These are phyloP conservation scores for Ophonus ardosiacus DNA, from an alignment of 2,888 invertebrate species.

Conservation along the genomic window DNA sequence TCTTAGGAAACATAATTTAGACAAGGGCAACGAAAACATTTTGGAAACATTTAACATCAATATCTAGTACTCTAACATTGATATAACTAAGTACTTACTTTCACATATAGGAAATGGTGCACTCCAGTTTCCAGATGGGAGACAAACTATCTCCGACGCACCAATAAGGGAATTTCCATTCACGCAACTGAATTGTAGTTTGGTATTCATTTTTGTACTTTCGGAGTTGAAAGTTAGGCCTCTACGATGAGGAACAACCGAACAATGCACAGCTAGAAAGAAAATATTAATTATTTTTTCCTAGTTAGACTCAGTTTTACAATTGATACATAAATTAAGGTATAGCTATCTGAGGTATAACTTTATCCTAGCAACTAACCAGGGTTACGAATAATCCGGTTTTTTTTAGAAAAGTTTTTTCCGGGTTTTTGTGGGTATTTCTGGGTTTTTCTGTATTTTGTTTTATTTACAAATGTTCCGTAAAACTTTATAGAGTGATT, in stretches of 20 bases:
- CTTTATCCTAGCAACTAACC: too few species aligned
- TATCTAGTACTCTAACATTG: slow-evolving; percentile 1
- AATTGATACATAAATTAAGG: too few species aligned
- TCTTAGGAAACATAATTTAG: slow-evolving; percentile 19
- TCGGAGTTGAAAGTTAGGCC: slow-evolving; percentile 85
- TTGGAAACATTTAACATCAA: slow-evolving; percentile 25
- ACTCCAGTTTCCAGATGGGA: slow-evolving; percentile 93
- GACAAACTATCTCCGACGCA: slow-evolving; percentile 83
- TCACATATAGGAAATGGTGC: slow-evolving; percentile 89
- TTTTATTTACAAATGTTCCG: too few species aligned
- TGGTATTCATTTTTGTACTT: slow-evolving; percentile 86
- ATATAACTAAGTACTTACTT: slow-evolving; percentile 77
- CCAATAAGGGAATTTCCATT: slow-evolving; percentile 90
- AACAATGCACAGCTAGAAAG: slow-evolving; percentile 85
- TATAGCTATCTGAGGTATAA: too few species aligned
- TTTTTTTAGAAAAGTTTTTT: too few species aligned
- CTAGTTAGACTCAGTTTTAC: neutral
- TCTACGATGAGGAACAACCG: slow-evolving; percentile 84
- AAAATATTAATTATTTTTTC: neutral
- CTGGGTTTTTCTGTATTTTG: too few species aligned
- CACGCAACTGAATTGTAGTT: slow-evolving; percentile 85
- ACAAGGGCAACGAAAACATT: neutral
- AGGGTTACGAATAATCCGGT: too few species aligned
- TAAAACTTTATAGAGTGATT: too few species aligned
- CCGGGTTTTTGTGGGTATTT: too few species aligned